Conservation (phyloP, 2,113 vertebrate species). For the Pitta sordida region DNA sequence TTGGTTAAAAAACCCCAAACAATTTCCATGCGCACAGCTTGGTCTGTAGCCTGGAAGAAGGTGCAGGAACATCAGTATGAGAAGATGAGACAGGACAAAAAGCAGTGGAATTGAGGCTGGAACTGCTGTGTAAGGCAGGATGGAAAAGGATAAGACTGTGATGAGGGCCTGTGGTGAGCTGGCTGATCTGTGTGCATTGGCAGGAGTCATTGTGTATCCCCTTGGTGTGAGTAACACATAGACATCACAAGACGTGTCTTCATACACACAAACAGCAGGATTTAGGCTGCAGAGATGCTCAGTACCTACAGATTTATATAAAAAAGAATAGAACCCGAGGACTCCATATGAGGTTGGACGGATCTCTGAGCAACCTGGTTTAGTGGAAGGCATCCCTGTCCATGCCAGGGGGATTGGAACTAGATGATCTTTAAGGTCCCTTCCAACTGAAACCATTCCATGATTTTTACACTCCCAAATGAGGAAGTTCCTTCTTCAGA, state of each 20-base stretch:
- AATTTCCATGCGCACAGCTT: fast-evolving
- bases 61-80: neutral
- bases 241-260: neutral
- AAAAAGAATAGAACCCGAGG: neutral
- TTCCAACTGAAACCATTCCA: neutral
- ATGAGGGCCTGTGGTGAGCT: neutral
- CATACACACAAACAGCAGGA: neutral
- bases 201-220: neutral
- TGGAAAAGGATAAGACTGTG: neutral
- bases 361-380: neutral
- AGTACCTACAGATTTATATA: neutral
- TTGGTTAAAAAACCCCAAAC: neutral
- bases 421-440: neutral
- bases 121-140: neutral
- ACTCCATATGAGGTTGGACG: neutral
- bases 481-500: neutral
- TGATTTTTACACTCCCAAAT: neutral
- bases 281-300: fast-evolving
- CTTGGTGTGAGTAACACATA: neutral
- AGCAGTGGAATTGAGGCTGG: neutral
- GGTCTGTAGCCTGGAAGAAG: neutral
- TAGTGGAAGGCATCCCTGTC: neutral
- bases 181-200: neutral
- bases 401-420: neutral
- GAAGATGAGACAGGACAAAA: neutral